These are phyloP conservation scores for Sphecodes monilicornis DNA, from an alignment of 2,888 invertebrate species.

Conservation along the genomic window DNA sequence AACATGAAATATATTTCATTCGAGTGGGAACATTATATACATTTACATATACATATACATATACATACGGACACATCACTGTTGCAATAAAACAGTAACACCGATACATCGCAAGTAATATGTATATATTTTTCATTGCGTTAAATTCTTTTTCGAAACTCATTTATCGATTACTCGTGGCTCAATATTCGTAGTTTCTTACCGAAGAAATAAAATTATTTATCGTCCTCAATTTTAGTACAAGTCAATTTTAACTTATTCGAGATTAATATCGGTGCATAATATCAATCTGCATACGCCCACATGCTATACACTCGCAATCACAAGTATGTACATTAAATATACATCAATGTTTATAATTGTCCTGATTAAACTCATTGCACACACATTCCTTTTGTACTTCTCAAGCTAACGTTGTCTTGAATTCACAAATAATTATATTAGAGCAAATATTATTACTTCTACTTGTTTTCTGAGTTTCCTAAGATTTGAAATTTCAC, in stretches of 20 bases:
- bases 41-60: constrained; percentile 71
- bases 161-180: constrained; percentile 64
- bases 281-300: constrained; percentile 48
- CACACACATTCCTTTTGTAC: constrained; percentile 44
- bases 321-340: constrained; percentile 67
- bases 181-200: constrained; percentile 57
- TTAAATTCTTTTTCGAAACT: constrained; percentile 49
- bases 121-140: constrained; percentile 50
- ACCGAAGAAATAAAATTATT: constrained; percentile 57
- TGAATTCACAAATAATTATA: constrained; percentile 41
- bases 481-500: constrained; percentile 56
- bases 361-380: constrained; percentile 40
- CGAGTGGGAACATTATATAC: constrained; percentile 69
- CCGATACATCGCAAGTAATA: constrained; percentile 57
- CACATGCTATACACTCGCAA: constrained; percentile 59
- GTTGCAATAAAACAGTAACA: constrained; percentile 53
- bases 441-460: constrained; percentile 47
- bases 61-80: constrained; percentile 63
- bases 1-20: constrained; percentile 63
- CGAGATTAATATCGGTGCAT: constrained; percentile 34
- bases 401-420: constrained; percentile 30
- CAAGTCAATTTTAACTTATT: constrained; percentile 42
- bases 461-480: constrained; percentile 42
- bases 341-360: constrained; percentile 61
- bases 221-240: constrained; percentile 22